phyloP scores from a whole-genome alignment of 2,113 vertebrate genomes.

The Entosphenus tridentatus region DNA sequence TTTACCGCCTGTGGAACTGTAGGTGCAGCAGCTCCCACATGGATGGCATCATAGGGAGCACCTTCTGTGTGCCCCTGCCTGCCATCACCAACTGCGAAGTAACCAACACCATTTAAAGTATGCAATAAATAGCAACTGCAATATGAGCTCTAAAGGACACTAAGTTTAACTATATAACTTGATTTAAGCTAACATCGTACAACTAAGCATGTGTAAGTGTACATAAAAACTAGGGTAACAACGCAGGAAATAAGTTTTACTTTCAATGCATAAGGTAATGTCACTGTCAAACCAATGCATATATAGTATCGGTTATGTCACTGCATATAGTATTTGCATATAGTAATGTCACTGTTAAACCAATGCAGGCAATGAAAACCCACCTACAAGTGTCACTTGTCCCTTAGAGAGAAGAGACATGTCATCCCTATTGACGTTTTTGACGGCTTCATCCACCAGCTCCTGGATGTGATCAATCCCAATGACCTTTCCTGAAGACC shows the following conservation, averaged over 20 bases:
- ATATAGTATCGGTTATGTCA: no score
- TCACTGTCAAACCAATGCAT: neutral
- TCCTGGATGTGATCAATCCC: constrained; percentile 99
- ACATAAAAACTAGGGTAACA: neutral
- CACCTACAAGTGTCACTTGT: constrained; percentile 63
- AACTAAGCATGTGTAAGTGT: constrained; percentile 5
- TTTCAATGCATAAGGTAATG: neutral
- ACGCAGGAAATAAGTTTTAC: neutral
- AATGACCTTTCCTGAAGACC: constrained; percentile 69
- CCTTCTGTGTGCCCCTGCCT: constrained; percentile 51
- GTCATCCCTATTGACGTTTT: constrained; percentile 87
- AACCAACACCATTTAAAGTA: constrained; percentile 9
- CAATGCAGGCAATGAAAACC: constrained; percentile 13
- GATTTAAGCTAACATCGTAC: neutral
- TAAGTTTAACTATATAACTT: no score
- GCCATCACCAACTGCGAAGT: constrained; percentile 74
- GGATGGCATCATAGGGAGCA: constrained; percentile 87
- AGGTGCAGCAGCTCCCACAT: constrained; percentile 81
- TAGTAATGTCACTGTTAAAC: no score
- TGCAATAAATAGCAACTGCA: neutral
- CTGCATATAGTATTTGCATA: no score
- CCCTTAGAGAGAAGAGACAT: constrained; percentile 66
- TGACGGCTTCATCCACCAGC: constrained; percentile 82
- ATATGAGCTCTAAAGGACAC: neutral
- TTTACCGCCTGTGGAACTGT: constrained; percentile 80